A percentile compares a stretch with the other conserved stretches of the same genome.
These are phyloP conservation scores for Epinotia brunnichana DNA, from an alignment of 2,888 invertebrate species.

Conservation along the genomic window DNA sequence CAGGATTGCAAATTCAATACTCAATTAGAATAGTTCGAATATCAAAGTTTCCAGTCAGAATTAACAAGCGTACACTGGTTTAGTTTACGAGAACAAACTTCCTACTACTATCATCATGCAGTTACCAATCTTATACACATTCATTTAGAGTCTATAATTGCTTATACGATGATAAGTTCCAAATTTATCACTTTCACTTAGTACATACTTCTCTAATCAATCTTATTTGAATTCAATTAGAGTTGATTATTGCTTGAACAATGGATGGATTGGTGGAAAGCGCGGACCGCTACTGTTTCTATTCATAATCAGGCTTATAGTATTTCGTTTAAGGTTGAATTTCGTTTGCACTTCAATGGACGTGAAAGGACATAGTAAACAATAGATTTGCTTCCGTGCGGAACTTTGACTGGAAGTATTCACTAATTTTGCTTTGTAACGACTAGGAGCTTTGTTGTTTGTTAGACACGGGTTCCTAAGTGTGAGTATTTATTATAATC, in stretches of 20 bases:
- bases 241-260: slow-evolving; percentile 1
- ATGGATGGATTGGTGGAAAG: neutral
- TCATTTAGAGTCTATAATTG: neutral
- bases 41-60: neutral
- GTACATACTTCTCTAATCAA: neutral
- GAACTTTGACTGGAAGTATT: slow-evolving; percentile 8
- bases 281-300: neutral
- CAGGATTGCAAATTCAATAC: neutral
- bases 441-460: neutral
- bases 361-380: slow-evolving; percentile 22
- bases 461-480: neutral
- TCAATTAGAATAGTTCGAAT: neutral
- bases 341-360: neutral
- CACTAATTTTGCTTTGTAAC: slow-evolving; percentile 10
- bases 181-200: neutral
- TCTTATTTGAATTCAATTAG: neutral
- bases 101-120: neutral
- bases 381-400: slow-evolving; percentile 8
- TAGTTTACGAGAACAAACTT: slow-evolving; percentile 7
- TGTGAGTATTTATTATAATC: neutral
- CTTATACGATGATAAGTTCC: neutral
- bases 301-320: neutral
- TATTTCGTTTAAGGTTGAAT: neutral
- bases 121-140: neutral
- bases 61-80: slow-evolving; percentile 8